Evolutionary conservation across 2,888 invertebrate species (phyloP), one percentile per base, ranked within the genome.

Genomic region (Odontocerum albicorne): DNA sequence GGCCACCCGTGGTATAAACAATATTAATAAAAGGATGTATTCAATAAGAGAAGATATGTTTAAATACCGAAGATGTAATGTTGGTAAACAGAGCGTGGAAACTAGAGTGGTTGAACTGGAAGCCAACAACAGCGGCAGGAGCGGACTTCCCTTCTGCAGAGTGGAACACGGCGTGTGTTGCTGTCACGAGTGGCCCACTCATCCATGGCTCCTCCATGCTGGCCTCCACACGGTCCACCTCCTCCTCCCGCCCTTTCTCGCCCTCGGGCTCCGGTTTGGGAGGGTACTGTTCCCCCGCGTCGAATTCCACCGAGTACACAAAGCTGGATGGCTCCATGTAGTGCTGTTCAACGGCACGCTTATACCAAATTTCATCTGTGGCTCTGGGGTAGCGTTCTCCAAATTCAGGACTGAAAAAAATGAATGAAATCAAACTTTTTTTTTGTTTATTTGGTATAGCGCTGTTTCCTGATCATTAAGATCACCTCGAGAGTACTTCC

Each of bases 311-410:
- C 1, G 88, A 86, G 70, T 90, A 93, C 0, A 94, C 90, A 68
- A 90, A 93, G 65, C 90, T 90, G 21, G 86, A 82, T 0, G 87
- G 83, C 62, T 91, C 82, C 10, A 87, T 76, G 66, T 87, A 87
- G 71, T 92, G 86, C 65, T 92, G 91, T 63, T 93, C 92, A 0
- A 94, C 92, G 0, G 94, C 92, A 10, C 92, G 81, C 59, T 86
- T 86, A 69, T 94, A 94, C 92, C 92, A 94, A 13, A 89, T 81
- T 70, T 94, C 93, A 67, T 94, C 92, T 42, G 90, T 92, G 1
- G 93, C 87, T 42, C 83, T 81, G 3, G 86, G 85, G 72, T 89
- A 87, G 47, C 84, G 77, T 60, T 85, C 83, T 58, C 88, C 87
- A 66, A 92, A 92, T 64, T 78, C 79, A 36, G 84, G 84, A 46